Evolutionary conservation across 2,888 invertebrate species (phyloP), one percentile per base, ranked within the genome.

Genomic region (Ectemnius continuus): DNA sequence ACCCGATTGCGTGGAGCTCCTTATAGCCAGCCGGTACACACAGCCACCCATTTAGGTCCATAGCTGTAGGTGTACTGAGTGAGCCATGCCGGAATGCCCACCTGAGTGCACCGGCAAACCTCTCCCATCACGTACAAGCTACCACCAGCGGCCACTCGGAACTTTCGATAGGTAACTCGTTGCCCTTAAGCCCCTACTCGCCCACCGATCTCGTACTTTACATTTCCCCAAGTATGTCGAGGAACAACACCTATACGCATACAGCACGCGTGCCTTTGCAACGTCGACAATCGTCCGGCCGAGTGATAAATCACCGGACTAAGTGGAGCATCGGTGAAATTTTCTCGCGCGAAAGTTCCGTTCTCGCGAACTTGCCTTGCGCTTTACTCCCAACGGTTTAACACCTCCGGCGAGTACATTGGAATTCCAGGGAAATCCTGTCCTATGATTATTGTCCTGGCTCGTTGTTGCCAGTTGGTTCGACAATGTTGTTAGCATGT

Each of bases 131-230:
- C 56, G 14, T 47, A 47, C 20, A 58, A 60, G 48, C 67, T 72
- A 72, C 67, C 72, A 76, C 67, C 68, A 8, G 58, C 62, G 68
- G 65, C 68, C 72, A 62, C 66, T 77, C 75, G 69, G 77, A 81
- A 81, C 81, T 81, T 81, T 81, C 72, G 77, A 79, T 78, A 79
- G 72, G 67, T 74, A 67, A 62, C 63, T 63, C 61, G 47, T 13
- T 48, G 23, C n/a, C 52, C 62, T 62, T 62, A 46, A 26, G 56
- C 45, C 60, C 14, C n/a, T 60, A 47, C 20, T 16, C 60, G 14
- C 14, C 2, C 59, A 6, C 28, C 26, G 14, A 59, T 14, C 26
- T 11, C 47, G 47, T 14, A 47, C 47, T n/a, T 47, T 47, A n/a
- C 47, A 23, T 36, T 52, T 16, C 52, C 14, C 6, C 52, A 6